Evolutionary conservation across 2,888 invertebrate species (phyloP), one percentile per base, ranked within the genome.

Genomic region (Agonum fuliginosum): DNA sequence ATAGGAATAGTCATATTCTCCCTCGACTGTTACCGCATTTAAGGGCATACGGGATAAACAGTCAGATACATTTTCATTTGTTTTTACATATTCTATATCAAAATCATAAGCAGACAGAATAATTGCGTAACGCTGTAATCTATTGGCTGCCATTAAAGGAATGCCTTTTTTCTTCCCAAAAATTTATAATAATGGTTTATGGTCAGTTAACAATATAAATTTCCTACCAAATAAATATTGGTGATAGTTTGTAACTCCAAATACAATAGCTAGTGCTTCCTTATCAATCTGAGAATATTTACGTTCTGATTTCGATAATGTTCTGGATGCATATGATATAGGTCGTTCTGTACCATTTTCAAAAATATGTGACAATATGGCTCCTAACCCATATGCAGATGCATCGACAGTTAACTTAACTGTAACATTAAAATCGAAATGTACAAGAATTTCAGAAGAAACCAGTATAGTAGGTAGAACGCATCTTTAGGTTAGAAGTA

Each of bases 221-320:
- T 65, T 3, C 4, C n/a, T 6, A 4, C 65, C 30, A 8, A 12
- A 30, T 1, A 37, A 14, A 20, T 19, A 67, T 4, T 65, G 30
- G 30, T 65, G 34, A 34, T 30, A 65, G n/a, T 30, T 27, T 30
- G 14, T 14, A 3, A 30, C 65, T n/a, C 67, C 34, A 17, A 20
- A 12, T 67, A 37, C 20, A 37, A 34, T 37, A 0, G 8, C 58
- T 24, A 58, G 20, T n/a, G 58, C 58, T 22, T 58, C 58, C 10
- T 58, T 58, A 20, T 34, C 67, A 14, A 67, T 19, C 8, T 67
- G 67, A 2, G 67, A 30, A 37, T 67, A 67, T 20, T 67, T 67
- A 17, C 14, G 12, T 37, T 67, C 67, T 17, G 34, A 19, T 17
- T n/a, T 67, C 19, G 6, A 20, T 14, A 67, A 20, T 34, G 67